Evolutionary conservation across 2,113 vertebrate genomes (phyloP), one percentile per base, ranked within the genome.

Genomic region (Corythornis cristatus): DNA sequence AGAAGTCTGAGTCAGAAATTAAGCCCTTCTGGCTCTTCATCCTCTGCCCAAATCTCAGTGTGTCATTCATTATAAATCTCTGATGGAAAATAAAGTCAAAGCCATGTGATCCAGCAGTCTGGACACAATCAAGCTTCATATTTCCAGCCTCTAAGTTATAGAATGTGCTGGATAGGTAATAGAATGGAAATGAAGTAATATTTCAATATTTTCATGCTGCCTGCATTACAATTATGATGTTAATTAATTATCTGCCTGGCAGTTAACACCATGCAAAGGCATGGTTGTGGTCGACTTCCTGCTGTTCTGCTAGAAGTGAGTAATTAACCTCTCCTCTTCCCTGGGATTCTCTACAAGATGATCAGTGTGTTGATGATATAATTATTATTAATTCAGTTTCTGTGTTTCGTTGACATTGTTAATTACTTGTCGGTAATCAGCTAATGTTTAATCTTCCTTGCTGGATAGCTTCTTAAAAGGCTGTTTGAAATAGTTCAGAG

Each of bases 351-450:
- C 96, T 98, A 98, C 97, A 98, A 97, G 97, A 97, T 97, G 97
- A 98, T 97, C 96, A 95, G 97, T 25, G 67, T 97, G 97, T 97
- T 97, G 97, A 98, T 98, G 97, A 98, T 98, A 98, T 98, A 98
- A 98, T 98, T 98, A 98, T 98, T 98, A 98, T 98, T 98, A 98
- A 98, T 98, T 98, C 96, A 95, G 96, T 98, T 98, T 97, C 98
- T 97, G 91, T 97, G 93, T 98, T 98, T 96, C 95, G 86, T 98
- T 98, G 98, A 97, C 98, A 98, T 98, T 98, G 97, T 98, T 99
- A 98, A 98, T 99, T 98, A 98, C 97, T 98, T 98, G 98, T 97
- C 97, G 90, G 98, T 98, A 98, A 98, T 99, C 98, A 98, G 98
- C 98, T 98, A 98, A 98, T 98, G 97, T 97, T 98, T 98, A 98